Conservation (phyloP, 2,113 vertebrate genomes). For the Anolis carolinensis region DNA sequence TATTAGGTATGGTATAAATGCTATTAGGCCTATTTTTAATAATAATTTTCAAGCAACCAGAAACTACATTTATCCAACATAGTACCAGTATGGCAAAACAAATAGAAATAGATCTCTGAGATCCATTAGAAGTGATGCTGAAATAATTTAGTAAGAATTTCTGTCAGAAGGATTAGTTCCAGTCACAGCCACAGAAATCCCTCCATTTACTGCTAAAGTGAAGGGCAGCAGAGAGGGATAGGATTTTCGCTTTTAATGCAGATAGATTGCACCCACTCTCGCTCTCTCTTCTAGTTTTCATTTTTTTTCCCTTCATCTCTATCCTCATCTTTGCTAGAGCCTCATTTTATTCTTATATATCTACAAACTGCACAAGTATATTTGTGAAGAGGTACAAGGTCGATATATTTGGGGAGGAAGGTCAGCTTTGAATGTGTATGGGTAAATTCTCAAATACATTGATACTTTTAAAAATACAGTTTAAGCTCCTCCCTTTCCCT, state of each 20-base stretch:
- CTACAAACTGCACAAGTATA: constrained; percentile 7
- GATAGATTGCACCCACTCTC: constrained; percentile 30
- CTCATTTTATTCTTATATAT: constrained; percentile 47
- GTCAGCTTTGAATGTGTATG: constrained; percentile 9
- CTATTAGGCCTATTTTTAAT: too few species aligned
- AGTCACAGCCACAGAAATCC: neutral
- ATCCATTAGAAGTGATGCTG: too few species aligned
- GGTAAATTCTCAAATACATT: constrained; percentile 36
- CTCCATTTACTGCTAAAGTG: neutral
- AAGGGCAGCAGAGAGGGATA: neutral
- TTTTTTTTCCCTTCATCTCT: constrained; percentile 38
- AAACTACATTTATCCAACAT: too few species aligned
- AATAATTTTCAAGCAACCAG: too few species aligned
- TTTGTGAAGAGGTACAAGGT: constrained; percentile 14
- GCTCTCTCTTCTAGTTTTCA: constrained; percentile 27
- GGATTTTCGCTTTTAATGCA: neutral
- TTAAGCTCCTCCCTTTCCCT: constrained; percentile 52
- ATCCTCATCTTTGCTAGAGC: constrained; percentile 23
- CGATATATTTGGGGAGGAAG: neutral
- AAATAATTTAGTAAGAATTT: neutral
- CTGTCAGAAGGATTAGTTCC: neutral
- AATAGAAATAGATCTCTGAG: too few species aligned
- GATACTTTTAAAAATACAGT: constrained; percentile 47
- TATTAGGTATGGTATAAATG: too few species aligned
- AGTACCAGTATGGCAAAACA: too few species aligned